Evolutionary conservation across 2,113 vertebrate genomes (phyloP).

Genomic region (Peromyscus maniculatus): DNA sequence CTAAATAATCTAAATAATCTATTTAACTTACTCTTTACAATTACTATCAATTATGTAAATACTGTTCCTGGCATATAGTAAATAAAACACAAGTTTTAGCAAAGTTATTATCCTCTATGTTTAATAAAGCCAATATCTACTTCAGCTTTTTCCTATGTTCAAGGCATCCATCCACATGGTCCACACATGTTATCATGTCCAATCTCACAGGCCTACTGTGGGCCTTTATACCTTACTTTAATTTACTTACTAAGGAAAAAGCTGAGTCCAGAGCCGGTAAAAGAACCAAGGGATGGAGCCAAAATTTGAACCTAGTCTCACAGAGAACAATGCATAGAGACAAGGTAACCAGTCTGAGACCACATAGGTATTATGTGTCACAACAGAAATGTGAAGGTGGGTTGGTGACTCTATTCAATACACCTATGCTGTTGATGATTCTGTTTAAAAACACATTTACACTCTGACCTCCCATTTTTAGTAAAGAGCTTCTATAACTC

Average conservation of each 20-base stretch:
- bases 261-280: not conserved
- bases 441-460: not conserved
- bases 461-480: not conserved
- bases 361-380: not conserved
- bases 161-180: not conserved
- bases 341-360: not conserved
- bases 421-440: not conserved
- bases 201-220: not conserved
- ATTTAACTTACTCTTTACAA: conserved; percentile 9
- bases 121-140: not conserved
- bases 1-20: not conserved
- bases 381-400: not conserved
- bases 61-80: not conserved
- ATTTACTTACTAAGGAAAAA: not conserved
- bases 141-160: not conserved
- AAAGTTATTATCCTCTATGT: not conserved
- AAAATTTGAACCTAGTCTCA: not conserved
- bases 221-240: not conserved
- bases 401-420: not conserved
- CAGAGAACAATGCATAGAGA: not conserved
- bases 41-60: not conserved
- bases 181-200: not conserved
- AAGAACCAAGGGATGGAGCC: not conserved
- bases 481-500: not conserved
- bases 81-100: not conserved